Base-by-base conservation (phyloP, 2,113 vertebrate species). In the Cephalopholis sonnerati region DNA sequence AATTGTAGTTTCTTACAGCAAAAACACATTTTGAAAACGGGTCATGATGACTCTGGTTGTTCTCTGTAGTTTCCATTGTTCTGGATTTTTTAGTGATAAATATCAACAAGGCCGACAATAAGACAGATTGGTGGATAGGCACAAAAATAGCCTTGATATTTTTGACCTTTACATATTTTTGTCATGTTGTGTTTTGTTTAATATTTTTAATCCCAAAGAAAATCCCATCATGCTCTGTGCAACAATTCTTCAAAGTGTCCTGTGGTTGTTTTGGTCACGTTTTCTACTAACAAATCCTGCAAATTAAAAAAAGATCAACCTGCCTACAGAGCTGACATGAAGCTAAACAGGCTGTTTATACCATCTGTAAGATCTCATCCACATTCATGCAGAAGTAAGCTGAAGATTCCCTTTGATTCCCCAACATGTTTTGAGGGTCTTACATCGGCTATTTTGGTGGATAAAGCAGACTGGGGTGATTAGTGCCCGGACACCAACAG, bases 391-490 rank as follows among this genome's bases (percentile, higher is more conserved):
- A 32, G 29, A 41, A 61, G 7, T 24, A 24, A 59, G 27, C 44
- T 54, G 44, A 64, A 72, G 39, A 79, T 51, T 48, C 48, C 36
- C 65, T 0, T 5, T 27, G 17, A 64, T 69, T 74, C 73, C 2
- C 29, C 39, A 9, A 22, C 50, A n/a, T 73, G 75, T 80, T 77
- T 17, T 68, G 17, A 69, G 24, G 41, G 2, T 67, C 73, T 85
- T 63, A 73, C 55, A 8, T 0, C 24, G 24, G 76, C 85, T 89
- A 68, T 92, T 87, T 82, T 27, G 46, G 82, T 16, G 67, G 72
- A 72, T 80, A 59, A 54, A 59, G 58, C 75, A 61, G 79, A 77
- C 75, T 4, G 77, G 18, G 48, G 73, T 74, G 84, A 88, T 89
- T 86, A 74, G 54, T 63, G 22, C 2, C 82, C 51, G 73, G 79